A percentile compares a stretch with the other conserved stretches of the same genome.
Evolutionary conservation across 1,140 invertebrate genomes (phyloP).

Genomic region (Stegodyphus mimosarum): DNA sequence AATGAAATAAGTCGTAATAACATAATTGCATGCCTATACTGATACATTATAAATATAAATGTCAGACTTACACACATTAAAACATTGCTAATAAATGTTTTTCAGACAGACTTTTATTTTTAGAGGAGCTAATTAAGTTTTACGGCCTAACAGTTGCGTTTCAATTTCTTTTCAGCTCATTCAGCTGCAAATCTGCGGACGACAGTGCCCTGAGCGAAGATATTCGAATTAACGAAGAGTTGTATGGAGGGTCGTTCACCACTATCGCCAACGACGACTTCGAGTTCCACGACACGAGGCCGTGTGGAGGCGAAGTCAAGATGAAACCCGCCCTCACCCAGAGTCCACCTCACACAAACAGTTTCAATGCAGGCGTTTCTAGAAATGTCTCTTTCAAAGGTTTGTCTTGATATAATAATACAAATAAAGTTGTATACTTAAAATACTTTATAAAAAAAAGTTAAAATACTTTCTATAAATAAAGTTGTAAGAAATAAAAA

Average conservation of each 20-base stretch:
- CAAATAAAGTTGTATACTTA: too few species aligned
- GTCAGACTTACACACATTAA: too few species aligned
- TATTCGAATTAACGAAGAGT: conserved; percentile 38
- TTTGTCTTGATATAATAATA: neutral
- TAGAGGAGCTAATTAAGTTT: too few species aligned
- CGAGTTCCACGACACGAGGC: conserved; percentile 71
- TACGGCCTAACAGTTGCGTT: too few species aligned
- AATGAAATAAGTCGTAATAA: too few species aligned
- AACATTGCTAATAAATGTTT: too few species aligned
- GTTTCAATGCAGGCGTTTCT: neutral
- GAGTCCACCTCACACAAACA: conserved; percentile 26
- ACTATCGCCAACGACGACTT: conserved; percentile 77
- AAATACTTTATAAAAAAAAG: too few species aligned
- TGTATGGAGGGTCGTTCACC: conserved; percentile 71
- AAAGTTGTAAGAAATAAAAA: too few species aligned
- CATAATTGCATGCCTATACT: too few species aligned
- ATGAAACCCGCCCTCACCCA: conserved; percentile 24
- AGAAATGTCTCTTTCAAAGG: conserved; percentile 44
- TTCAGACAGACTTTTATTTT: too few species aligned
- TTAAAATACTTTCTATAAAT: too few species aligned
- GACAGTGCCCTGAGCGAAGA: conserved; percentile 63
- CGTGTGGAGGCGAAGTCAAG: conserved; percentile 49
- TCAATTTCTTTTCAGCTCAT: conserved; percentile 10
- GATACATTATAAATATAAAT: too few species aligned
- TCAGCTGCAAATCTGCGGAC: conserved; percentile 66